Evolutionary conservation across 2,113 vertebrate genomes (phyloP).

Genomic region (Apodemus sylvaticus): DNA sequence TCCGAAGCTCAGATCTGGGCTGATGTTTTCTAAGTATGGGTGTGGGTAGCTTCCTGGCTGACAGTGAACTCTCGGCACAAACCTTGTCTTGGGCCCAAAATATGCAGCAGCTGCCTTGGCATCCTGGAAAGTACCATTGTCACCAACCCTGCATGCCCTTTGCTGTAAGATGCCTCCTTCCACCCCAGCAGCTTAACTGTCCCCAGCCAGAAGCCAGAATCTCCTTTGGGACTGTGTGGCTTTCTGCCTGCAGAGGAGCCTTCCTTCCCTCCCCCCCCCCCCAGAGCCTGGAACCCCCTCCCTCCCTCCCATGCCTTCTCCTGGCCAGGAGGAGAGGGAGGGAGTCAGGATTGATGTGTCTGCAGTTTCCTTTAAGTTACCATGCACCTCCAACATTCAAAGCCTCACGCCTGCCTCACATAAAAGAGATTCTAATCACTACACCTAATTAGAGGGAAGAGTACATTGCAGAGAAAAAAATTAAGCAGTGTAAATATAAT

Average conservation of each 20-base stretch:
- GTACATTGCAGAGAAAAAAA: constrained; percentile 78
- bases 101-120: neutral
- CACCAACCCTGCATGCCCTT: neutral
- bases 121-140: neutral
- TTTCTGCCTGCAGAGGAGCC: neutral
- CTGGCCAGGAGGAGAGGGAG: neutral
- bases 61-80: neutral
- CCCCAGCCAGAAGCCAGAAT: neutral
- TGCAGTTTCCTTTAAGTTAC: constrained; percentile 69
- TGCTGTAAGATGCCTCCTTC: neutral
- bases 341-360: constrained; percentile 23
- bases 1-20: neutral
- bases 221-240: neutral
- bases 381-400: constrained; percentile 54
- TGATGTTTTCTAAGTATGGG: neutral
- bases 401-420: constrained; percentile 65
- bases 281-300: neutral
- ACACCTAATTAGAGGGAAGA: constrained; percentile 81
- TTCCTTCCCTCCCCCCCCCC: neutral
- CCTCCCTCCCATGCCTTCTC: neutral
- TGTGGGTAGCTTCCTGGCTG: neutral
- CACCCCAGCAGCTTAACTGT: rapidly evolving
- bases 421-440: constrained; percentile 82
- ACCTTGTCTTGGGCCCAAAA: neutral
- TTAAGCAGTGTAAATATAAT: constrained; percentile 80